Percentiles rank a stretch among this genome's conserved stretches.
phyloP scores from a whole-genome alignment of 2,888 invertebrate species.

The Drosophila cognata region DNA sequence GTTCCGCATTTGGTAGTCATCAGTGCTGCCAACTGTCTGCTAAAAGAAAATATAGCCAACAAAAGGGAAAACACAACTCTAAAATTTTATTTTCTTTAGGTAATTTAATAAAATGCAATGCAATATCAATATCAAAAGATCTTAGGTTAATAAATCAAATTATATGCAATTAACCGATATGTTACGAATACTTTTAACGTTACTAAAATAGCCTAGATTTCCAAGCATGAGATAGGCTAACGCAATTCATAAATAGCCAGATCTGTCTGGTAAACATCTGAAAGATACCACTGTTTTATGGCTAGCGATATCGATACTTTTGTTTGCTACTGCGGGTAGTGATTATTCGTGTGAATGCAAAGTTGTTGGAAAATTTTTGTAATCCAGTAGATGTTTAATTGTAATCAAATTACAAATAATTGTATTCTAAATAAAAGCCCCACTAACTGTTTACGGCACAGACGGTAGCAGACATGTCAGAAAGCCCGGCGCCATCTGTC shows the following conservation, averaged over 20 bases:
- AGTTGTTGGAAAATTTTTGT: constrained; percentile 44
- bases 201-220: not conserved
- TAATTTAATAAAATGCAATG: not conserved
- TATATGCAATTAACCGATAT: not conserved
- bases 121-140: not conserved
- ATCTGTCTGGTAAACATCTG: too few species aligned
- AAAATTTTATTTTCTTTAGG: not conserved
- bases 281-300: not conserved
- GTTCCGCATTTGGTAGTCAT: not conserved
- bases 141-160: not conserved
- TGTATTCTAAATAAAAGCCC: constrained; percentile 50
- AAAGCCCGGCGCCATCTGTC: constrained; percentile 65
- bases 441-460: constrained; percentile 20
- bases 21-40: not conserved
- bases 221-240: not conserved
- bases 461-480: constrained; percentile 70
- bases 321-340: constrained; percentile 22
- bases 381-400: constrained; percentile 33
- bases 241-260: not conserved
- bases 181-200: not conserved
- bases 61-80: not conserved
- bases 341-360: constrained; percentile 42
- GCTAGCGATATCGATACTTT: constrained; percentile 20
- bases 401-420: constrained; percentile 33
- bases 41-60: not conserved